phyloP scores from a whole-genome alignment of 2,888 invertebrate species.

The Maniola hyperantus region DNA sequence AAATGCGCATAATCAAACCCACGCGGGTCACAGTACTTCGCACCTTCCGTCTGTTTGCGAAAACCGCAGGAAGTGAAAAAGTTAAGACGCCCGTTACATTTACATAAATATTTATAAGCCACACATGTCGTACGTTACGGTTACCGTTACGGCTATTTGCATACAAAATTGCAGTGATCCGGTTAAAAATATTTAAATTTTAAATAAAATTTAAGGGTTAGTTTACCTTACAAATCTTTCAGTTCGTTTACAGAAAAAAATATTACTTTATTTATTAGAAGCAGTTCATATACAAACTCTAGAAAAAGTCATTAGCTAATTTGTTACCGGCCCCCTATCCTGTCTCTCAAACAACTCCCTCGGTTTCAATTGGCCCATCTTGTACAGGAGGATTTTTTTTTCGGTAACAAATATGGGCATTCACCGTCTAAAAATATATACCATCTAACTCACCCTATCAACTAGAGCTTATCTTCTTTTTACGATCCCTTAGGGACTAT shows the following conservation, averaged over 20 bases:
- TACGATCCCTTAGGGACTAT: conserved; percentile 54
- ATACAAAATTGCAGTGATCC: conserved; percentile 37
- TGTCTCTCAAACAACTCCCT: not conserved
- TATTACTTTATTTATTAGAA: not conserved
- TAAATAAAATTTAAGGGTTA: conserved; percentile 18
- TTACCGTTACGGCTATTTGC: conserved; percentile 37
- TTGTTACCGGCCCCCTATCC: not conserved
- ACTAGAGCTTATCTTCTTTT: conserved; percentile 50
- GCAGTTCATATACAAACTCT: not conserved
- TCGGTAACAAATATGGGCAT: conserved; percentile 8
- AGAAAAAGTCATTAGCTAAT: not conserved
- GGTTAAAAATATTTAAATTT: conserved; percentile 40
- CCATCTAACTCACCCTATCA: conserved; percentile 22
- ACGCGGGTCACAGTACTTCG: conserved; percentile 47
- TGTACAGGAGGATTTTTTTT: conserved; percentile 2
- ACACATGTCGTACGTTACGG: conserved; percentile 44
- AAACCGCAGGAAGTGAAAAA: conserved; percentile 39
- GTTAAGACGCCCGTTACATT: conserved; percentile 48
- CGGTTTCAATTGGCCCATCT: conserved; percentile 10
- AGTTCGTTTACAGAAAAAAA: not conserved
- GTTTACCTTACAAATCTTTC: not conserved
- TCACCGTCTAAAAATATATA: conserved; percentile 21
- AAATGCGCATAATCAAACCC: conserved; percentile 65
- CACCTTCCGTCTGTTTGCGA: conserved; percentile 29
- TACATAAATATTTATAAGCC: conserved; percentile 55